Evolutionary conservation across 1,140 invertebrate species (phyloP).

Genomic region (Acromyrmex echinatior): DNA sequence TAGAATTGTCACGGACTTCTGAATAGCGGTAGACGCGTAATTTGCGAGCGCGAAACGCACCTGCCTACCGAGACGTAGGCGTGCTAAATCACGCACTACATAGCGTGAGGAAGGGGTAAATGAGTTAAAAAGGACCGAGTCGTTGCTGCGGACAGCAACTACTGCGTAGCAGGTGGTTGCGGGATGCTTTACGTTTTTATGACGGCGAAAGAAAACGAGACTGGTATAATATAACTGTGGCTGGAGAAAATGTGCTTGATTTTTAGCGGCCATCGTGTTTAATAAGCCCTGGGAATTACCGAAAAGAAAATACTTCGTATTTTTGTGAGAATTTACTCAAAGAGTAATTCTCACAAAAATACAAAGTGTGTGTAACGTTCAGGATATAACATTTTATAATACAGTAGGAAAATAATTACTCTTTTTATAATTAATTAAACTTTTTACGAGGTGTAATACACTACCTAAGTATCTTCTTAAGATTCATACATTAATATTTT

Average conservation of each 20-base stretch:
- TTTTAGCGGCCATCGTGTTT: slow-evolving; percentile 40
- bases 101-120: background rate
- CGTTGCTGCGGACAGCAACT: slow-evolving; percentile 36
- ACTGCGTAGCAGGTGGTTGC: slow-evolving; percentile 69
- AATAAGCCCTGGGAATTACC: slow-evolving; percentile 21
- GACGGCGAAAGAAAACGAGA: slow-evolving; percentile 55
- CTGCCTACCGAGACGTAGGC: slow-evolving; percentile 66
- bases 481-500: background rate
- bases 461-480: background rate
- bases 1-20: slow-evolving; percentile 74
- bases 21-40: slow-evolving; percentile 74
- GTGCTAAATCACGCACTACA: slow-evolving; percentile 49
- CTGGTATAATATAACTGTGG: slow-evolving; percentile 65
- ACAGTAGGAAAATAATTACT: background rate
- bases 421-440: background rate
- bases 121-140: slow-evolving; percentile 52
- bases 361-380: no score
- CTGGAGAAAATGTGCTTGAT: slow-evolving; percentile 31
- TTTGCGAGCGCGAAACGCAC: slow-evolving; percentile 74
- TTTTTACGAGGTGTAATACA: background rate
- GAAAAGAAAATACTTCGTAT: background rate
- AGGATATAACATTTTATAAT: background rate
- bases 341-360: background rate
- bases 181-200: slow-evolving; percentile 57
- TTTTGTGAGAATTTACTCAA: background rate